Percentiles rank a stretch among this genome's conserved stretches.
phyloP scores from a whole-genome alignment of 2,888 invertebrate genomes.

The Noctua janthe region DNA sequence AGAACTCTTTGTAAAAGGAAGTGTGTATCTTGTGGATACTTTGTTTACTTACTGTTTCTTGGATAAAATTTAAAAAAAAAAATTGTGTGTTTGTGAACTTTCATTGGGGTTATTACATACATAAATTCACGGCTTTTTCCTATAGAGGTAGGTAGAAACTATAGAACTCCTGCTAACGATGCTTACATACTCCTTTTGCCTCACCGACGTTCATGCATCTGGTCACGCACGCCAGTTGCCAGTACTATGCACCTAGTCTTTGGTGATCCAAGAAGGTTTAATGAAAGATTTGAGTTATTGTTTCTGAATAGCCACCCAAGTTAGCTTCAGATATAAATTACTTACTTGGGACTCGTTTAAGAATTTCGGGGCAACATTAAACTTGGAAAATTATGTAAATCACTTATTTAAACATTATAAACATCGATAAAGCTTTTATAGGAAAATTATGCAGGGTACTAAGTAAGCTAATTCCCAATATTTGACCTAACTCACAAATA shows the following conservation, averaged over 20 bases:
- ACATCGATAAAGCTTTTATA: slow-evolving; percentile 21
- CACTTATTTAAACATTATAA: slow-evolving; percentile 20
- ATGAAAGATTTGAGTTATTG: neutral
- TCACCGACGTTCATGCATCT: neutral
- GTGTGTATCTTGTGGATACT: neutral
- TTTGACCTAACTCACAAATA: slow-evolving; percentile 10
- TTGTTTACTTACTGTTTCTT: neutral
- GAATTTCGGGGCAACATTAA: neutral
- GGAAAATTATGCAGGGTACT: slow-evolving; percentile 32
- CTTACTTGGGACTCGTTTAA: neutral
- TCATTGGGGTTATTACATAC: neutral
- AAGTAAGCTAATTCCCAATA: neutral
- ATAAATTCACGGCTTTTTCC: neutral
- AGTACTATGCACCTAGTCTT: neutral
- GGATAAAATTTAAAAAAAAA: neutral
- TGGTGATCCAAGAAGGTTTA: neutral
- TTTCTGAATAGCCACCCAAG: neutral
- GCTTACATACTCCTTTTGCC: neutral
- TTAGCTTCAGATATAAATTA: neutral
- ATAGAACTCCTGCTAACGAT: neutral
- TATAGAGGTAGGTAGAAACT: neutral
- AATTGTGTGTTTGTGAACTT: neutral
- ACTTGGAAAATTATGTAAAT: slow-evolving; percentile 36
- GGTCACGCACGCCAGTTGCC: neutral
- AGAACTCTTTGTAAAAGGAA: neutral